Base-by-base conservation (phyloP, 2,113 vertebrate genomes). In the Antechinus flavipes region DNA sequence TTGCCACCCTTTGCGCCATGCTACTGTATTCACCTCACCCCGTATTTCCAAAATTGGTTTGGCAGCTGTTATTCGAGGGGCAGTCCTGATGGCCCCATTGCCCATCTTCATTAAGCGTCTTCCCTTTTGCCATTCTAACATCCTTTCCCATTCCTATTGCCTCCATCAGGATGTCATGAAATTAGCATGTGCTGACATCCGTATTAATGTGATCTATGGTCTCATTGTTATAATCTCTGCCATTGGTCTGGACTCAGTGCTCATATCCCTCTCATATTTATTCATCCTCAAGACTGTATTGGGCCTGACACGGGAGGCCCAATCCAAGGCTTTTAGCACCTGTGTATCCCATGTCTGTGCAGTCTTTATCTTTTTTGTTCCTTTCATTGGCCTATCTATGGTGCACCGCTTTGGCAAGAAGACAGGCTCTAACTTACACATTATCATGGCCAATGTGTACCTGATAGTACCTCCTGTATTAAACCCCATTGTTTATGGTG, bases 131-230 rank as follows among this genome's bases (percentile, higher is more conserved):
- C 49, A 0, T 42, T 98, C 97, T 93, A 98, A 98, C 16, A 92
- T 97, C 89, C 96, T 98, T 95, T 98, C 97, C 52, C 97, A 98
- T 92, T 98, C 97, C 35, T 98, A 97, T 46, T 98, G 98, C 91
- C 94, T 98, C 14, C 98, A 98, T 26, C 97, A 98, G 95, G 98
- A 98, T 93, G 97, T 98, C 95, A 98, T 98, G 97, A 98, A 98
- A 93, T 89, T 98, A 53, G 97, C 98, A 42, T 98, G 97, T 91
- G 97, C 97, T 93, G 97, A 98, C 47, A 97, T 97, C 92, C 92
- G 0, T 3, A 94, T 98, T 91, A 96, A 96, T 90, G 49, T 98
- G 54, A 96, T 98, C 54, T 98, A 98, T 90, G 97, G 97, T 23
- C 97, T 98, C 90, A 97, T 98, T 22, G 97, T 98, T 55, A 97